Conservation (phyloP, 2,797 vertebrate species). For the Garrulus glandarius region DNA sequence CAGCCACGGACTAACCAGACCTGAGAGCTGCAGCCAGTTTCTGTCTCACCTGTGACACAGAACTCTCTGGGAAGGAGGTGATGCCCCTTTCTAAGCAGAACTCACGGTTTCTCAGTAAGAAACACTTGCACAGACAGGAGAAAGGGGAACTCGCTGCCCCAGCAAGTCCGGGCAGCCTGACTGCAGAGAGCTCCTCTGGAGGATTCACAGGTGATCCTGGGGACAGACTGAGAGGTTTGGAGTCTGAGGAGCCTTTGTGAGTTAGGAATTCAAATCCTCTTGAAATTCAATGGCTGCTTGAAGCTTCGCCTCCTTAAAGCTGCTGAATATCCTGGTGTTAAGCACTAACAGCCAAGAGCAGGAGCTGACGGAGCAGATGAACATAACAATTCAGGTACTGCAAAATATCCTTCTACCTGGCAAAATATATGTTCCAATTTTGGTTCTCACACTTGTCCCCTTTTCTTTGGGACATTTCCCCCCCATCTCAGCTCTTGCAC, state of each 20-base stretch:
- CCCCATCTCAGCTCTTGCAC: neutral
- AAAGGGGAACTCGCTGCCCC: neutral
- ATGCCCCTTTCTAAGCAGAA: neutral
- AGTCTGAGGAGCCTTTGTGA: neutral
- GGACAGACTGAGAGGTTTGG: neutral
- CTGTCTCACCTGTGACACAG: neutral
- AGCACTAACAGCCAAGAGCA: neutral
- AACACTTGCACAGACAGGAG: neutral
- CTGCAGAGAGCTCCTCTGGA: neutral
- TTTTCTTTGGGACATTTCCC: neutral
- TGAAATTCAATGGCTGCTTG: neutral
- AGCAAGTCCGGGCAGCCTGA: fast-evolving
- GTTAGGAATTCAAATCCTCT: neutral
- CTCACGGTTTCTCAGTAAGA: neutral
- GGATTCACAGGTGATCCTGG: no score
- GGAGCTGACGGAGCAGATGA: neutral
- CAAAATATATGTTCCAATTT: neutral
- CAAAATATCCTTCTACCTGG: neutral
- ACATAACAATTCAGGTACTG: neutral
- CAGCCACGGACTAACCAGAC: fast-evolving
- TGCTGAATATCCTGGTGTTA: neutral
- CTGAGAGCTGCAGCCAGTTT: neutral
- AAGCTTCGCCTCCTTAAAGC: neutral
- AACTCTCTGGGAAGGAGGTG: neutral
- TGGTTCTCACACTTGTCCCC: neutral